These are phyloP conservation scores for Chelidonichthys spinosus DNA, from an alignment of 2,797 vertebrate species.

Conservation along the genomic window DNA sequence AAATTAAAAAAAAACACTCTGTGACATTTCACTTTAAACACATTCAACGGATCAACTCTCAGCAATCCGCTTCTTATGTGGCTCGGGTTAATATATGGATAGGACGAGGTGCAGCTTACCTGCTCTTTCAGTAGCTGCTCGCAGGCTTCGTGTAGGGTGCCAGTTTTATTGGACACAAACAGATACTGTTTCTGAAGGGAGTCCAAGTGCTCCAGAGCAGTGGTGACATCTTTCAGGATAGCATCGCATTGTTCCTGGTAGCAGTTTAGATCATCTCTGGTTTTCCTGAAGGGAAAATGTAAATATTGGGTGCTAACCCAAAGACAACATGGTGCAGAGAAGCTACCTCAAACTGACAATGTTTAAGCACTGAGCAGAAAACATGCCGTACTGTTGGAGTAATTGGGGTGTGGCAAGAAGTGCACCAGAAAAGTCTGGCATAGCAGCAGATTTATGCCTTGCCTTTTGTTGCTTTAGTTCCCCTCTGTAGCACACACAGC, in stretches of 20 bases:
- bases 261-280: constrained; percentile 92
- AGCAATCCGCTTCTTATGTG: accelerated
- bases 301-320: neutral
- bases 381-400: neutral
- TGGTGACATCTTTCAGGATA: constrained; percentile 92
- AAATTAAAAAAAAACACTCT: neutral
- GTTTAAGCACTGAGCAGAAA: neutral
- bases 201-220: constrained; percentile 92
- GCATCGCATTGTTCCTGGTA: constrained; percentile 97
- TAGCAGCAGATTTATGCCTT: neutral
- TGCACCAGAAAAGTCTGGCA: neutral
- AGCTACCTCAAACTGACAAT: neutral
- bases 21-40: neutral
- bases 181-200: constrained; percentile 96
- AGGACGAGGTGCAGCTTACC: constrained; percentile 77
- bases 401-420: neutral
- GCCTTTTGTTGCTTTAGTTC: neutral
- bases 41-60: neutral
- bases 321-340: neutral
- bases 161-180: constrained; percentile 98
- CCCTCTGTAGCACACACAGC: neutral
- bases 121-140: constrained; percentile 97
- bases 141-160: constrained; percentile 95
- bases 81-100: neutral
- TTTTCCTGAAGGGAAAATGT: constrained; percentile 86